Conservation (phyloP, 2,888 invertebrate species). For the Drosophila melanosoma region DNA sequence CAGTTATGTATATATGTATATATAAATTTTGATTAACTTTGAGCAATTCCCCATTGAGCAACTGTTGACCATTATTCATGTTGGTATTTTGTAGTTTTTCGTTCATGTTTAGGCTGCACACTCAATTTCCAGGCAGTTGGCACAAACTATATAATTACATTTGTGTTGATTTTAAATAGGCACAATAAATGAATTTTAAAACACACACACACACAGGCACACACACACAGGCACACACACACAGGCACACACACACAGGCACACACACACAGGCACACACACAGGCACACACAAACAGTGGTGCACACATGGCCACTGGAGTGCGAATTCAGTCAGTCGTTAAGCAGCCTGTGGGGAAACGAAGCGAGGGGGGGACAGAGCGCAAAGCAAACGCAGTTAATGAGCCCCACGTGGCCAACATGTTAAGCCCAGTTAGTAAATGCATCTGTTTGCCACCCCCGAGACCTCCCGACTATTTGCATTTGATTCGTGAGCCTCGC, state of each 20-base stretch:
- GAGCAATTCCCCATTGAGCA: not conserved
- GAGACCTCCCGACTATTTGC: conserved; percentile 39
- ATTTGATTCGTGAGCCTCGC: conserved; percentile 55
- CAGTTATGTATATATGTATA: no score
- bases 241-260: conserved; percentile 7
- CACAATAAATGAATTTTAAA: conserved; percentile 4
- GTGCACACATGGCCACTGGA: conserved; percentile 42
- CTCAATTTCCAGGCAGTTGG: not conserved
- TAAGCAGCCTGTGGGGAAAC: conserved; percentile 28
- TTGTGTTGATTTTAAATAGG: conserved; percentile 10
- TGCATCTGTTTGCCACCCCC: conserved; percentile 35
- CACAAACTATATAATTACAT: conserved; percentile 5
- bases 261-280: conserved; percentile 3
- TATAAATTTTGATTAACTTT: not conserved
- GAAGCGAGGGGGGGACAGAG: not conserved
- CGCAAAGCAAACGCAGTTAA: conserved; percentile 53
- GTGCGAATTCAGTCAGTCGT: conserved; percentile 61
- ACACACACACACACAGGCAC: not conserved
- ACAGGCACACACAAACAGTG: conserved; percentile 11
- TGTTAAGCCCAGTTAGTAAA: conserved; percentile 65
- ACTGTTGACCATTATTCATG: not conserved
- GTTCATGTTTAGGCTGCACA: not conserved
- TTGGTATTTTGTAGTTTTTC: not conserved
- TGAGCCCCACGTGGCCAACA: conserved; percentile 75
- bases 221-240: conserved; percentile 24